phyloP scores from a whole-genome alignment of 1,140 invertebrate genomes.

The Caenorhabditis remanei region DNA sequence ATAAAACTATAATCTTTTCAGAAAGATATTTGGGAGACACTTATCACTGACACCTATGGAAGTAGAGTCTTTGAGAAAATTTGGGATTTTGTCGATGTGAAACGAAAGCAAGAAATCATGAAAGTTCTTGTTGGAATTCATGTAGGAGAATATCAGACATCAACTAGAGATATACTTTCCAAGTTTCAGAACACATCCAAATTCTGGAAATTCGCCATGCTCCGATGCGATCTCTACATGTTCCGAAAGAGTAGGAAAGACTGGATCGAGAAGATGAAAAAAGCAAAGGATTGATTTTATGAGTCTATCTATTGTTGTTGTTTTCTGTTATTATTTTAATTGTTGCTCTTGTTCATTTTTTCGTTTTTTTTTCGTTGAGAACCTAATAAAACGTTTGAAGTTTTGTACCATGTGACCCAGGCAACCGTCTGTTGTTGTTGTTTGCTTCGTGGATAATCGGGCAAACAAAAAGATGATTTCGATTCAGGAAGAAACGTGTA shows the following conservation, averaged over 20 bases:
- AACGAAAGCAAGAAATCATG: conserved; percentile 60
- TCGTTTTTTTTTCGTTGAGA: neutral
- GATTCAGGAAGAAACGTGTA: neutral
- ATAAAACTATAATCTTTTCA: conserved; percentile 32
- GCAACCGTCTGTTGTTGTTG: neutral
- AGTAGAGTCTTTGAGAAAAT: conserved; percentile 55
- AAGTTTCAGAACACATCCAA: conserved; percentile 59
- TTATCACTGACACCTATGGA: conserved; percentile 49
- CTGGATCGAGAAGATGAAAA: conserved; percentile 62
- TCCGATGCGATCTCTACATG: conserved; percentile 43
- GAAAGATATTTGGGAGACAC: conserved; percentile 53
- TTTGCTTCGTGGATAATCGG: neutral
- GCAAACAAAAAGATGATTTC: neutral
- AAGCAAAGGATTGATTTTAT: conserved; percentile 2
- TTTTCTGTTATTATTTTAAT: conserved; percentile 26
- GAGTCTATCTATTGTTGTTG: neutral
- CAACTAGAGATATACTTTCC: neutral
- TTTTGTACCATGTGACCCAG: neutral
- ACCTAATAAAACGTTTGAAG: neutral
- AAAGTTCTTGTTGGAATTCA: conserved; percentile 52
- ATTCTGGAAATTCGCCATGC: conserved; percentile 62
- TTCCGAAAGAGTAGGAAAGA: conserved; percentile 59
- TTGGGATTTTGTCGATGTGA: conserved; percentile 44
- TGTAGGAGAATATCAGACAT: neutral
- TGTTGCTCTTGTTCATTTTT: neutral